Evolutionary conservation across 2,797 vertebrate genomes (phyloP).

Genomic region (Ptychadena robeensis): DNA sequence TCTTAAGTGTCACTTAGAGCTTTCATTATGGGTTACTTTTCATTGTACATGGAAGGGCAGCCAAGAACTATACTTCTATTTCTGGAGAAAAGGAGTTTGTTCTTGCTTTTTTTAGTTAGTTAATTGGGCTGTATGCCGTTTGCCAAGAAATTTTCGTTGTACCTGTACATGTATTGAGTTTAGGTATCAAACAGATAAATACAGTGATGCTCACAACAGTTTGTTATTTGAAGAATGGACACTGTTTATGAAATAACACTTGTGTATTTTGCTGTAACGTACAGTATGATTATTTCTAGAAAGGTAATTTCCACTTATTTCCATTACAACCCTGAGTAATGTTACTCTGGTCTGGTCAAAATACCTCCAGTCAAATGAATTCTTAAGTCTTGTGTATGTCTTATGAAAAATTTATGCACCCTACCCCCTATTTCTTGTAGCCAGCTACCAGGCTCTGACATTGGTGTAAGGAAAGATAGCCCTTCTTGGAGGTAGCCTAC

Average conservation of each 20-base stretch:
- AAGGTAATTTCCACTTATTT: too few relatives aligned
- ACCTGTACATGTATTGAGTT: background rate
- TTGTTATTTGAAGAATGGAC: background rate
- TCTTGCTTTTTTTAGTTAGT: background rate
- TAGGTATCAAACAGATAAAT: background rate
- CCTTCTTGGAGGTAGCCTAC: too few relatives aligned
- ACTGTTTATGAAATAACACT: background rate
- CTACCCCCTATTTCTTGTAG: too few relatives aligned
- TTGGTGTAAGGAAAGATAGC: too few relatives aligned
- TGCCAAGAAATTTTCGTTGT: background rate
- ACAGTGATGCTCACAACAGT: background rate
- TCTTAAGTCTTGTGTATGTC: too few relatives aligned
- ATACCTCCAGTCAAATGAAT: too few relatives aligned
- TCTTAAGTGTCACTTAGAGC: conserved; percentile 64
- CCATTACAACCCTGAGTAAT: too few relatives aligned
- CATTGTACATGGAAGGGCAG: conserved; percentile 64
- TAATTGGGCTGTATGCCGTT: background rate
- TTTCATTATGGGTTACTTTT: conserved; percentile 66
- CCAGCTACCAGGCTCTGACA: too few relatives aligned
- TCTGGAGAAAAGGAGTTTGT: conserved; percentile 12
- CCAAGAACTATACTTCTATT: conserved; percentile 52
- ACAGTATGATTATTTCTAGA: too few relatives aligned
- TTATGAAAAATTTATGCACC: too few relatives aligned
- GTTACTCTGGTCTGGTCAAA: too few relatives aligned
- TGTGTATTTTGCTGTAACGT: background rate